phyloP scores from a whole-genome alignment of 2,797 vertebrate species.

The Basileuterus tristriatus region DNA sequence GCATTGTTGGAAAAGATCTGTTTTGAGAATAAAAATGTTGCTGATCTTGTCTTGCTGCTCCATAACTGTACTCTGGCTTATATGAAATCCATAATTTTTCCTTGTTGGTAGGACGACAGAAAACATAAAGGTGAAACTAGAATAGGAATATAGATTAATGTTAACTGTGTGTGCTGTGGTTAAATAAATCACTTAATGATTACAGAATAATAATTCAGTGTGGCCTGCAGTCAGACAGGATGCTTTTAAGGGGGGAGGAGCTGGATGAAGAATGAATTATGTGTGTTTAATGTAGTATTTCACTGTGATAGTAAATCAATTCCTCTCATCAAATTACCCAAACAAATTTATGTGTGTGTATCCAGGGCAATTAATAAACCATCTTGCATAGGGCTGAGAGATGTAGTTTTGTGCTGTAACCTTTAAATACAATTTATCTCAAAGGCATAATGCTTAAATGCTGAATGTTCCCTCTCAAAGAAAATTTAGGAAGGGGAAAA shows the following conservation, averaged over 20 bases:
- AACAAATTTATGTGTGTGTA: background rate
- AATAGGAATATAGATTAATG: slow-evolving; percentile 8
- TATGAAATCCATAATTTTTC: slow-evolving; percentile 22
- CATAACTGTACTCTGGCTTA: background rate
- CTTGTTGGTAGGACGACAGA: background rate
- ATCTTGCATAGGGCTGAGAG: background rate
- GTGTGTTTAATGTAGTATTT: slow-evolving; percentile 15
- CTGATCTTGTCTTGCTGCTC: background rate
- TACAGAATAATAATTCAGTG: background rate
- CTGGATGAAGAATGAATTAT: background rate
- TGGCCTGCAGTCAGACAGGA: background rate
- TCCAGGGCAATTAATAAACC: slow-evolving; percentile 20
- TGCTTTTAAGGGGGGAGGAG: background rate
- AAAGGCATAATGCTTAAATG: background rate
- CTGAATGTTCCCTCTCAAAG: background rate
- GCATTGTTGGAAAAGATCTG: background rate
- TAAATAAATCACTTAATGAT: slow-evolving; percentile 26
- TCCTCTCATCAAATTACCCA: background rate
- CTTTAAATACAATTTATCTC: slow-evolving; percentile 5
- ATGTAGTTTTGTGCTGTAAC: background rate
- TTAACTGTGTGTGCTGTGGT: background rate
- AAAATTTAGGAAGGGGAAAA: background rate
- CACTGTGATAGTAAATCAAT: slow-evolving; percentile 28
- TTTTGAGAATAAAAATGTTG: background rate
- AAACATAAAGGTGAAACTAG: slow-evolving; percentile 9